Percentiles rank a stretch among this genome's conserved stretches.
phyloP scores from a whole-genome alignment of 2,888 invertebrate genomes.

The Agrotis segetum region DNA sequence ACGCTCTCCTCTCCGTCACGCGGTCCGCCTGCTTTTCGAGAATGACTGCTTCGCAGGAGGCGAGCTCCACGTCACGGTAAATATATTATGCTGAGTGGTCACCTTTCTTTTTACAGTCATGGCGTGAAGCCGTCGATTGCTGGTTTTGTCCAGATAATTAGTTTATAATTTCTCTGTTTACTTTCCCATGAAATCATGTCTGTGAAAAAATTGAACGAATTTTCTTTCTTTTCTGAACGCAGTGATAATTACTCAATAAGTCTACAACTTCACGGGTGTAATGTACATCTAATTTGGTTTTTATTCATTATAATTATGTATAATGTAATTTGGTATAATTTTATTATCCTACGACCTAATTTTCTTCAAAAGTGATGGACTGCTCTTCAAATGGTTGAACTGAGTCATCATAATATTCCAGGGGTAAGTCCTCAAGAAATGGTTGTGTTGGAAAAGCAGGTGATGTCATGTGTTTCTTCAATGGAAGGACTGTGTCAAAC shows the following conservation, averaged over 20 bases:
- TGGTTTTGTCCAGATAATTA: too few relatives aligned
- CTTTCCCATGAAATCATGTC: too few relatives aligned
- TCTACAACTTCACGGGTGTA: constrained; percentile 5
- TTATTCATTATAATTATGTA: constrained; percentile 13
- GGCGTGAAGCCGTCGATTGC: too few relatives aligned
- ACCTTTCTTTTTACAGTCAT: too few relatives aligned
- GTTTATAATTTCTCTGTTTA: too few relatives aligned
- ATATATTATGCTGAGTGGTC: too few relatives aligned
- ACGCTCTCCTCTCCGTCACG: too few relatives aligned
- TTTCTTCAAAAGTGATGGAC: constrained; percentile 92
- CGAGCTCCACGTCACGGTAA: too few relatives aligned
- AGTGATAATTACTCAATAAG: not conserved
- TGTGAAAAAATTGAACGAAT: too few relatives aligned
- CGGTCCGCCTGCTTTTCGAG: too few relatives aligned
- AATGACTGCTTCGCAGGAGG: too few relatives aligned
- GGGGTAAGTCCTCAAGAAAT: constrained; percentile 91
- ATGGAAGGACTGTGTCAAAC: constrained; percentile 94
- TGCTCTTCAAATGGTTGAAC: constrained; percentile 94
- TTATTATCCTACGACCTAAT: constrained; percentile 9
- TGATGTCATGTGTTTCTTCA: constrained; percentile 90
- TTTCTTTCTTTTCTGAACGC: not conserved
- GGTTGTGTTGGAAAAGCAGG: constrained; percentile 96
- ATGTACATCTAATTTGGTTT: not conserved
- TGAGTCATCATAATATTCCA: constrained; percentile 94
- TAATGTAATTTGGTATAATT: too few relatives aligned